Percentiles rank a stretch among this genome's conserved stretches.
Evolutionary conservation across 1,140 invertebrate species (phyloP).

Genomic region (Drosophila orena): DNA sequence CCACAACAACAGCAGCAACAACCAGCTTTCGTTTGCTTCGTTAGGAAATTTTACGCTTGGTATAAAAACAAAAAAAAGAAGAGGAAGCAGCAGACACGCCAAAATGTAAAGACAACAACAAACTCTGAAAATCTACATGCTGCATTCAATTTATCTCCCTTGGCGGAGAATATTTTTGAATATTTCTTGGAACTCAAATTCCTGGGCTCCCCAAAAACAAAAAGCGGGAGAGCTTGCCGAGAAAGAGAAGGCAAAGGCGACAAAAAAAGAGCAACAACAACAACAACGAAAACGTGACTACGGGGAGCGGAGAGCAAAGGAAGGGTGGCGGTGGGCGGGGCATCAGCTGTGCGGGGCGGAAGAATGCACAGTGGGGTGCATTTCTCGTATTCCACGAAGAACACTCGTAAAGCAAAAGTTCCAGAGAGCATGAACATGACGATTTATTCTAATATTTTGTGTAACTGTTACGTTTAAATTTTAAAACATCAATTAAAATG

Average conservation of each 20-base stretch:
- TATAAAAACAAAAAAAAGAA: conserved; percentile 44
- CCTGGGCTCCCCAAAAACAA: conserved; percentile 47
- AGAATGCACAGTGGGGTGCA: conserved; percentile 19
- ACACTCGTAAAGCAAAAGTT: not conserved
- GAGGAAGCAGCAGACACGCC: conserved; percentile 25
- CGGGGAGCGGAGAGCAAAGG: conserved; percentile 25
- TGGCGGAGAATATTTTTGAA: conserved; percentile 79
- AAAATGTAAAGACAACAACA: conserved; percentile 35
- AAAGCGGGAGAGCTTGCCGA: conserved; percentile 19
- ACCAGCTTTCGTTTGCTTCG: conserved; percentile 77
- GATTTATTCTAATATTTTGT: not conserved
- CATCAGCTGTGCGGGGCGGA: conserved; percentile 9
- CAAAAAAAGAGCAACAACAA: conserved; percentile 36
- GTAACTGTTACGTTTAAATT: not conserved
- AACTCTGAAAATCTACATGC: conserved; percentile 58
- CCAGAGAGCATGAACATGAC: too few species aligned
- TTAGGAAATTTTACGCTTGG: conserved; percentile 81
- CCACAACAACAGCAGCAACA: conserved; percentile 53
- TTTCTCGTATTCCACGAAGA: not conserved
- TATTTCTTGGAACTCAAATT: conserved; percentile 80
- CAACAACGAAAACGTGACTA: conserved; percentile 67
- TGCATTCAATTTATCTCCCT: conserved; percentile 78
- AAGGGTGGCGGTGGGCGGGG: not conserved
- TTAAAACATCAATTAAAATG: not conserved
- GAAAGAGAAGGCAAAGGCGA: conserved; percentile 56